A percentile compares a stretch with the other conserved stretches of the same genome.
Conservation (phyloP, 2,797 vertebrate species). For the Pipistrellus pygmaeus region DNA sequence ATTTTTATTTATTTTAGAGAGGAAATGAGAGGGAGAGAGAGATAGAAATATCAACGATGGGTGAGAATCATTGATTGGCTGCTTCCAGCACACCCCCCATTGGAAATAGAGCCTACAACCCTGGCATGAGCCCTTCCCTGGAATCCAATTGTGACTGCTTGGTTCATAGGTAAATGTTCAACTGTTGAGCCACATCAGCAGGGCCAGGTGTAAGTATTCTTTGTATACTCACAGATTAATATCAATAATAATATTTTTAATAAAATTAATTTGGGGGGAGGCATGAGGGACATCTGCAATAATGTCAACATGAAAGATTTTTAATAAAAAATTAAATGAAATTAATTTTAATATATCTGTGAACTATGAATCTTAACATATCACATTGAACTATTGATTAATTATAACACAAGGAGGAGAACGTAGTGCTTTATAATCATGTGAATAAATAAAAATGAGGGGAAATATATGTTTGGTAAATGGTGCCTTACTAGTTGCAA, state of each 20-base stretch:
- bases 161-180: no score
- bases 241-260: background rate
- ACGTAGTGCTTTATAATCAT: background rate
- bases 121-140: no score
- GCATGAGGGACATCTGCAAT: background rate
- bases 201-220: background rate
- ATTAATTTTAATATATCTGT: background rate
- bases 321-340: background rate
- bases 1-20: no score
- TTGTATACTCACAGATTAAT: background rate
- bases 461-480: background rate
- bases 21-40: no score
- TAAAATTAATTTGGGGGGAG: background rate
- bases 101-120: no score
- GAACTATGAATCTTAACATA: background rate
- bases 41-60: no score
- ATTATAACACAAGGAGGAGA: background rate
- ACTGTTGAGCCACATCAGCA: no score
- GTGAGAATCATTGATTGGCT: no score
- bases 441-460: slow-evolving; percentile 30
- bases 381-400: background rate
- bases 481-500: background rate
- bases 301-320: background rate
- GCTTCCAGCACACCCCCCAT: no score
- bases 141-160: no score